Percentiles rank a stretch among this genome's conserved stretches.
These are phyloP conservation scores for Strigamia crassipes DNA, from an alignment of 2,888 invertebrate genomes.

Conservation along the genomic window DNA sequence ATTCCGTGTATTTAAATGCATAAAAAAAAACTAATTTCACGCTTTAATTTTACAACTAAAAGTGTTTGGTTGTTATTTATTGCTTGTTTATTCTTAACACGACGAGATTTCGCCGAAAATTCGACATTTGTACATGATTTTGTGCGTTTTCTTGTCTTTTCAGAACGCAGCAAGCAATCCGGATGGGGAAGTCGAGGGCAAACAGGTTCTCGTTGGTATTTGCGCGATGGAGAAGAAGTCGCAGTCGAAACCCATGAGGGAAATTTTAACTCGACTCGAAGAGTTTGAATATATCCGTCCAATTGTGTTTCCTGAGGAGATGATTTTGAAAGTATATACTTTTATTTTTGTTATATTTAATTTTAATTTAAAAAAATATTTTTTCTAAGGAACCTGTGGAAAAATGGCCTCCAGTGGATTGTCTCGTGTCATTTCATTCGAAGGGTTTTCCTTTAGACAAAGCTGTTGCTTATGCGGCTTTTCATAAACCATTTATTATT, in stretches of 20 bases:
- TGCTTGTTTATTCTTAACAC: background rate
- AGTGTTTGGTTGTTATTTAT: background rate
- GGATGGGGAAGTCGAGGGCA: conserved; percentile 53
- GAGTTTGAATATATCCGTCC: conserved; percentile 96
- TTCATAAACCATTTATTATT: conserved; percentile 93
- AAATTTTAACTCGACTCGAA: conserved; percentile 91
- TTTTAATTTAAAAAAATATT: too few relatives aligned
- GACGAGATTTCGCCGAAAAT: too few relatives aligned
- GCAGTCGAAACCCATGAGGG: conserved; percentile 98
- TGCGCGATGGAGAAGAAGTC: conserved; percentile 99
- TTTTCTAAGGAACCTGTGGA: conserved; percentile 84
- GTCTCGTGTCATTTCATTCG: conserved; percentile 96
- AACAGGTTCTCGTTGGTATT: conserved; percentile 92
- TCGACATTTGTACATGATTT: background rate
- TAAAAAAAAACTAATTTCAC: background rate
- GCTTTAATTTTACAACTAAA: background rate
- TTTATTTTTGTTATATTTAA: too few relatives aligned
- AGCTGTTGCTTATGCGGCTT: conserved; percentile 92
- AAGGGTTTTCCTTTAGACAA: conserved; percentile 98
- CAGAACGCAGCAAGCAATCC: conserved; percentile 34
- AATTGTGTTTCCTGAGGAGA: conserved; percentile 92
- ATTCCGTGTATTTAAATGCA: background rate
- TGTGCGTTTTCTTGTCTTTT: background rate
- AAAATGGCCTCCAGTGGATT: conserved; percentile 97
- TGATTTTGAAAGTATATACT: conserved; percentile 80